A percentile compares a stretch with the other conserved stretches of the same genome.
These are phyloP conservation scores for Charanyca ferruginea DNA, from an alignment of 2,888 invertebrate species.

Conservation along the genomic window DNA sequence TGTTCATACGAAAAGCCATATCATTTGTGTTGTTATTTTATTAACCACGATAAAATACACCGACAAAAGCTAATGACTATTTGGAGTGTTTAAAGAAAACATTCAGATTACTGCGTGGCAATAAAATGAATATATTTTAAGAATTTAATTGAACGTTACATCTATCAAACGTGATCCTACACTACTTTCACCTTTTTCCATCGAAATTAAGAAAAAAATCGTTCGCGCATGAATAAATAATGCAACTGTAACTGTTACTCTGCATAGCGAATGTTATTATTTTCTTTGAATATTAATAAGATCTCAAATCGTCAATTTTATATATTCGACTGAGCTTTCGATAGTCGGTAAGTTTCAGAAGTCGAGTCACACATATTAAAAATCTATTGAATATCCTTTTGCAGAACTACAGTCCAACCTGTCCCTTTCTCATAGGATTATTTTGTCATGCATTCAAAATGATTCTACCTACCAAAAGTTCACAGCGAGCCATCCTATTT, in stretches of 20 bases:
- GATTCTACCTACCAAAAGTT: slow-evolving; percentile 8
- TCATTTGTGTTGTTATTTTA: slow-evolving; percentile 12
- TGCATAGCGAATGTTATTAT: slow-evolving; percentile 54
- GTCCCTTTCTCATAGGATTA: neutral
- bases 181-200: slow-evolving; percentile 66
- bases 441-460: neutral
- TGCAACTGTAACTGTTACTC: slow-evolving; percentile 38
- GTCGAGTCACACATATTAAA: neutral
- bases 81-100: slow-evolving; percentile 70
- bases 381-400: neutral
- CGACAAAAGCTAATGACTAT: slow-evolving; percentile 63
- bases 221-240: slow-evolving; percentile 58
- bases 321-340: slow-evolving; percentile 2
- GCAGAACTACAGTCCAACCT: neutral
- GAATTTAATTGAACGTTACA: slow-evolving; percentile 69
- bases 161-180: slow-evolving; percentile 64
- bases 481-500: neutral
- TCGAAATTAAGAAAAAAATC: slow-evolving; percentile 36
- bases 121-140: slow-evolving; percentile 73
- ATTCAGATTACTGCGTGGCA: slow-evolving; percentile 66
- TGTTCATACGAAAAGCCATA: neutral
- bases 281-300: slow-evolving; percentile 46
- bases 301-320: slow-evolving; percentile 19
- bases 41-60: slow-evolving; percentile 21
- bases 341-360: neutral